Evolutionary conservation across 2,113 vertebrate genomes (phyloP), one percentile per base, ranked within the genome.

Genomic region (Fukomys damarensis): DNA sequence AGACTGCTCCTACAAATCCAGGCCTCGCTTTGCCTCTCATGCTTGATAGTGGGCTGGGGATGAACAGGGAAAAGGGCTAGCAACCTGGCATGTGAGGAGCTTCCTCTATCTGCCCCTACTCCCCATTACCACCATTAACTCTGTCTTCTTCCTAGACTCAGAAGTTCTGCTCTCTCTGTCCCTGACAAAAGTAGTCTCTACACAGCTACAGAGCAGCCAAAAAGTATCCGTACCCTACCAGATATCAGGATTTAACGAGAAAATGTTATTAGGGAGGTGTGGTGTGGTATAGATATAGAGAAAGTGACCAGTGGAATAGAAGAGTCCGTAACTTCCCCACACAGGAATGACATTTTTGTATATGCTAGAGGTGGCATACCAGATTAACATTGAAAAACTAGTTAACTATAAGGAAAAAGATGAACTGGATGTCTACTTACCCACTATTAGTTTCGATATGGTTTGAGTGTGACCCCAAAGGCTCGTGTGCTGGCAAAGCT

Each of bases 151-250:
- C n/a, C n/a, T n/a, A n/a, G n/a, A n/a, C n/a, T n/a, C n/a, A n/a
- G n/a, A n/a, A n/a, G n/a, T n/a, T n/a, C n/a, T n/a, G 41, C 63
- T 86, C 35, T 86, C 68, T 90, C 68, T 86, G 82, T 59, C 24
- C 61, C 68, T 84, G 84, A 94, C 30, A 94, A 95, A 95, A 96
- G 82, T 77, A 80, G 30, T 52, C 17, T 94, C 83, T 65, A 13
- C 12, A 77, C 30, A 91, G 93, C n/a, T 61, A 56, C 38, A 72
- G 66, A 88, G 95, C 32, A 92, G 49, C 41, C 68, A 94, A 38
- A 85, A 90, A 81, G 26, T 63, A 26, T 20, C 3, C 76, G 20
- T 89, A 38, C 28, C 58, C 32, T 70, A 87, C 70, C 19, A 66
- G 46, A 41, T 58, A 89, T 56, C 65, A 89, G 79, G 52, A 54